These are phyloP conservation scores for Cossypha heuglini DNA, from an alignment of 2,797 vertebrate species.

Conservation along the genomic window DNA sequence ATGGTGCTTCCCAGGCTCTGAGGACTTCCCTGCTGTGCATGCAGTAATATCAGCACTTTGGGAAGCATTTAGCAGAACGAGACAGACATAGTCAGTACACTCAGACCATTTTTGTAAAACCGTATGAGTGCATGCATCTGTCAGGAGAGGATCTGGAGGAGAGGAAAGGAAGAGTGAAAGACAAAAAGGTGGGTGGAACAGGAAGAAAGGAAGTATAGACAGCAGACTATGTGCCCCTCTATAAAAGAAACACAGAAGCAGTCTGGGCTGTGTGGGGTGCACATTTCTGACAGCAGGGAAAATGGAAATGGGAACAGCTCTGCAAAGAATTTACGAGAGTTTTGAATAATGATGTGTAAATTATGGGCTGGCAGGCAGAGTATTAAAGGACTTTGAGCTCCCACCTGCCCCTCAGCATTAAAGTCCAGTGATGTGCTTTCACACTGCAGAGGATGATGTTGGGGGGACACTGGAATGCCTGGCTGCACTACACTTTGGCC, in stretches of 20 bases:
- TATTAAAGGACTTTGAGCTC: background rate
- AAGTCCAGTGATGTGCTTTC: background rate
- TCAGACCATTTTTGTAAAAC: background rate
- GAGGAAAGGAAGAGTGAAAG: background rate
- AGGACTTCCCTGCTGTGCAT: background rate
- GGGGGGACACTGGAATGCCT: background rate
- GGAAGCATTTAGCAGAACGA: background rate
- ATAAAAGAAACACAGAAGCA: background rate
- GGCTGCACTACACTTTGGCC: background rate
- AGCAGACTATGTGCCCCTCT: background rate
- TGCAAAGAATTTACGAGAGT: background rate
- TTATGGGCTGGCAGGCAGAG: background rate
- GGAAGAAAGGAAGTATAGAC: background rate
- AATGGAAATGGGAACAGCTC: background rate
- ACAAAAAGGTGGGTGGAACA: background rate
- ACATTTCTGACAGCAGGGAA: background rate
- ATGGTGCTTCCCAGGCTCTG: background rate
- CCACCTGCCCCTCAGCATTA: background rate
- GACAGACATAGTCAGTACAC: background rate
- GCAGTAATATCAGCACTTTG: background rate
- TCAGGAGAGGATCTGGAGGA: background rate
- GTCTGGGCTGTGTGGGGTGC: background rate
- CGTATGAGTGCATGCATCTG: background rate
- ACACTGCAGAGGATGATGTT: accelerated
- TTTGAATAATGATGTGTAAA: conserved; percentile 6